A percentile compares a stretch with the other conserved stretches of the same genome.
Evolutionary conservation across 1,140 invertebrate species (phyloP).

Genomic region (Magallana ariakensis): DNA sequence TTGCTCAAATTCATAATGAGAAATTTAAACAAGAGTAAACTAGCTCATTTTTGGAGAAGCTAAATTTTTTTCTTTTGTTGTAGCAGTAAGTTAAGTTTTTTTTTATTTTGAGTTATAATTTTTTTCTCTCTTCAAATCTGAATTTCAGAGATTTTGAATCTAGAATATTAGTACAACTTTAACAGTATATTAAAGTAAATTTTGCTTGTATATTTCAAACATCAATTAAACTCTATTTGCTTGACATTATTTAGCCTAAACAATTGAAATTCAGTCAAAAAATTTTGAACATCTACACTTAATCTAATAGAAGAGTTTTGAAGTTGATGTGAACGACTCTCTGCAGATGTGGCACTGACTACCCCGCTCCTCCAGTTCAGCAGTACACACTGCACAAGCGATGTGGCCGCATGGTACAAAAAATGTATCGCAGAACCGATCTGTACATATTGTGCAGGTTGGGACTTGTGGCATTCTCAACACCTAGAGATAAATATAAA

Average conservation of each 20-base stretch:
- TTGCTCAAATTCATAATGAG: background rate
- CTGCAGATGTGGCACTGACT: constrained; percentile 39
- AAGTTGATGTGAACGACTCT: constrained; percentile 21
- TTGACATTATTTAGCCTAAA: background rate
- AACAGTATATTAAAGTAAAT: background rate
- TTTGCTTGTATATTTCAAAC: background rate
- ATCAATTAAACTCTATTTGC: background rate
- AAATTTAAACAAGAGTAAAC: background rate
- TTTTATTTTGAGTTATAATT: background rate
- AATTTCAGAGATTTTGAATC: background rate
- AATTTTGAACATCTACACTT: background rate
- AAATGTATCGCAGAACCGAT: constrained; percentile 16
- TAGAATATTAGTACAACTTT: background rate
- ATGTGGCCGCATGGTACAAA: constrained; percentile 28
- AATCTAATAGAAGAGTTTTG: constrained; percentile 33
- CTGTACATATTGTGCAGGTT: background rate
- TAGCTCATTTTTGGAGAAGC: background rate
- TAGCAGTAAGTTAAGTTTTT: background rate
- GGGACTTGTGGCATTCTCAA: constrained; percentile 20
- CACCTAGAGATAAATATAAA: background rate
- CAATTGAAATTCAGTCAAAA: background rate
- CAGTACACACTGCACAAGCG: background rate
- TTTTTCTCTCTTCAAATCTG: background rate
- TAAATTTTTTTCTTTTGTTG: background rate
- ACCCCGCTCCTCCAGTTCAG: constrained; percentile 38